Evolutionary conservation across 2,113 vertebrate species (phyloP), one percentile per base, ranked within the genome.

Genomic region (Stigmatopora argus): DNA sequence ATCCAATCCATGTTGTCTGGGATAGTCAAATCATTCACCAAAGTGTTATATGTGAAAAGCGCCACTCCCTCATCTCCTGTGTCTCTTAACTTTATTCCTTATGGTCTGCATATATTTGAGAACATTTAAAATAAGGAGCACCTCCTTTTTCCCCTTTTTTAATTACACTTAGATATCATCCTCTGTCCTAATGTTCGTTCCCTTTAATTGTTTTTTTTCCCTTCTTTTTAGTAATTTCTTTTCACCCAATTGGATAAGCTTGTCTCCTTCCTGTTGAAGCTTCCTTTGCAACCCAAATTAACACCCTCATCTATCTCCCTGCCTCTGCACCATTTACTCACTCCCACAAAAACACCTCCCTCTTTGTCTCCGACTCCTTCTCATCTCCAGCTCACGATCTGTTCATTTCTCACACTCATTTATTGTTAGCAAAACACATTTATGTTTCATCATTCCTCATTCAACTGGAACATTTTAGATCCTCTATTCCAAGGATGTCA

Each of bases 371-470:
- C 48, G 38, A 58, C 21, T 31, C 41, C 35, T 38, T 38, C 53
- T 26, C 26, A 19, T 21, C 59, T 48, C 58, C 56, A 55, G 19
- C 38, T 65, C 56, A 18, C 45, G 38, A 31, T 26, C 15, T 38
- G 64, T 77, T 67, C 46, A 78, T 68, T 73, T 63, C 59, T 15
- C 23, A n/a, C 65, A 63, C 82, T 74, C 44, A 55, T 71, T 79
- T 70, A 59, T 7, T 64, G 65, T 61, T 52, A 26, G n/a, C 41
- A 19, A 62, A 67, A 65, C 71, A 72, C 60, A 57, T 58, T 57
- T 17, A 55, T 45, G 58, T 31, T 13, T 0, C 41, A 55, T 63
- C 2, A 19, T 41, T 18, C 56, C 47, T 46, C 44, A 21, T 65
- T 53, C 49, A 31, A n/a, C 49, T 57, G 62, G 63, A 58, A 64